Conservation (phyloP, 2,888 invertebrate species). For the Tenthredo livida region DNA sequence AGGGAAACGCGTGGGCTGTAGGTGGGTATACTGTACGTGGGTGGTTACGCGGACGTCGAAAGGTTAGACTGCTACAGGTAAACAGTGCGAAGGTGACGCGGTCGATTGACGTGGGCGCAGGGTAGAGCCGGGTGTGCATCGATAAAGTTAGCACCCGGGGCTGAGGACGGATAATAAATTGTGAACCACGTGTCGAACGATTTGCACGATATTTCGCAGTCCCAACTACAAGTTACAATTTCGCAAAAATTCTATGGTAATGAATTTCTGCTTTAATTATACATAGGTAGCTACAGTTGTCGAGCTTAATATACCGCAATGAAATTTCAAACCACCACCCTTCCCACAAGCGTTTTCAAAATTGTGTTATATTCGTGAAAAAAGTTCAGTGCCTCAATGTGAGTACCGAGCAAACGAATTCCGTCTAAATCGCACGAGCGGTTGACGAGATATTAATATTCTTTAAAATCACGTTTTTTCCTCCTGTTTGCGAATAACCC, state of each 20-base stretch:
- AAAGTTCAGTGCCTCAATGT: not conserved
- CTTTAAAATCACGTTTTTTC: not conserved
- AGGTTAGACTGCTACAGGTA: slow-evolving; percentile 27
- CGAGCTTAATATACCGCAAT: not conserved
- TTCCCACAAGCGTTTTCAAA: not conserved
- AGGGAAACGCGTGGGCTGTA: slow-evolving; percentile 10
- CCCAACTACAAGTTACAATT: not conserved
- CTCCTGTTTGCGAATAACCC: not conserved
- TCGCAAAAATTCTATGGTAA: not conserved
- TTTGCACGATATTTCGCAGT: not conserved
- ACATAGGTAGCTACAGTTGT: not conserved
- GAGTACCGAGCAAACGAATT: not conserved
- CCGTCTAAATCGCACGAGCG: not conserved
- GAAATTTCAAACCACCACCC: not conserved
- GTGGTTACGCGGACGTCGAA: slow-evolving; percentile 26
- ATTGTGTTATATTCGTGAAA: not conserved
- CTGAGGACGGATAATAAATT: not conserved
- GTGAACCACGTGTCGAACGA: slow-evolving; percentile 23
- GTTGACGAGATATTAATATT: not conserved
- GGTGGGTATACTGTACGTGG: not conserved
- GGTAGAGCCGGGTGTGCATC: not conserved
- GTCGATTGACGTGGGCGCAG: slow-evolving; percentile 40
- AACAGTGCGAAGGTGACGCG: slow-evolving; percentile 33
- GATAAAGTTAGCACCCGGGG: not conserved
- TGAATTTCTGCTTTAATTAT: not conserved